Evolutionary conservation across 2,888 invertebrate genomes (phyloP).

Genomic region (Plagiodera versicolora): DNA sequence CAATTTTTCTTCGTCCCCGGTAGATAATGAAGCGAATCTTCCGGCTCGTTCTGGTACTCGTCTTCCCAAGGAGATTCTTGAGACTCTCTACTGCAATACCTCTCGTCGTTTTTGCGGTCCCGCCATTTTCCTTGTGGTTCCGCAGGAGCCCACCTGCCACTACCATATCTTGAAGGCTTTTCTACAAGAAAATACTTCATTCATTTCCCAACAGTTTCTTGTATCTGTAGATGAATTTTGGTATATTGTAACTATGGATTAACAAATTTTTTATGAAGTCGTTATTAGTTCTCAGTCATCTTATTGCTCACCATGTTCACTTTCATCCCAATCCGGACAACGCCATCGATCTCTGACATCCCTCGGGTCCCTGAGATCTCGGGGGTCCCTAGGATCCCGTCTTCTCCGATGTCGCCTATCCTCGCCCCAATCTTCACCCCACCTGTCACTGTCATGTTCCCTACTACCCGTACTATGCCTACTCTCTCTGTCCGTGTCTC

Average conservation of each 20-base stretch:
- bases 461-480: constrained; percentile 37
- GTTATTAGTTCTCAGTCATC: no score
- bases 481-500: constrained; percentile 43
- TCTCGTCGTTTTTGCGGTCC: constrained; percentile 53
- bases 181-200: constrained; percentile 35
- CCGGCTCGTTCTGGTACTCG: constrained; percentile 57
- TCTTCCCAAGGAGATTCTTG: constrained; percentile 64
- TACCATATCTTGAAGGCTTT: constrained; percentile 43
- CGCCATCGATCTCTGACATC: constrained; percentile 50
- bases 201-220: no score
- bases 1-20: constrained; percentile 50
- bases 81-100: constrained; percentile 51
- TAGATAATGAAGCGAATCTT: constrained; percentile 50
- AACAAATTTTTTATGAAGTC: no score
- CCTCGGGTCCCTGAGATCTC: constrained; percentile 41
- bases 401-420: constrained; percentile 42
- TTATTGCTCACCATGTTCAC: constrained; percentile 53
- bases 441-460: constrained; percentile 42
- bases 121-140: constrained; percentile 38
- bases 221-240: no score
- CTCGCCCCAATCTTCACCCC: constrained; percentile 45
- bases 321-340: constrained; percentile 59
- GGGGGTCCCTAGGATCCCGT: constrained; percentile 41
- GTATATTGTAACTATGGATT: no score
- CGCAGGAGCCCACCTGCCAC: constrained; percentile 38